Conservation (phyloP, 2,797 vertebrate genomes). For the Lepus oiostolus region DNA sequence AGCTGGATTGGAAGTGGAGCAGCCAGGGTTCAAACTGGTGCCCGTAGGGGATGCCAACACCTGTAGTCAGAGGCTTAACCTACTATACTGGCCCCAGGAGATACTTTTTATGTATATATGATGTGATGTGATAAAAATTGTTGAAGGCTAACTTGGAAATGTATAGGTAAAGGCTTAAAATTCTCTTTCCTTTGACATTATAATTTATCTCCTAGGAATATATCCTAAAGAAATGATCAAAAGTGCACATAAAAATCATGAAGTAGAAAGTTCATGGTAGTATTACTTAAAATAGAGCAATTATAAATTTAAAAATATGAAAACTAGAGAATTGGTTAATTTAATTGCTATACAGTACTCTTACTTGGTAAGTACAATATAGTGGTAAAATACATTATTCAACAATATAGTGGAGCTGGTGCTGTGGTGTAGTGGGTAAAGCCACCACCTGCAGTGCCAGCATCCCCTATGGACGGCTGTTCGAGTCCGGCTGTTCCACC, state of each 20-base stretch:
- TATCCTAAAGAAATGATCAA: not conserved
- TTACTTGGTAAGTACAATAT: not conserved
- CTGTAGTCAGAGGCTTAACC: too few species aligned
- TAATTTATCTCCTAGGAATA: not conserved
- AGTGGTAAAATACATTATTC: not conserved
- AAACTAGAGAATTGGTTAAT: not conserved
- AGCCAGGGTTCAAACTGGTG: too few species aligned
- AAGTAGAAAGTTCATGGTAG: not conserved
- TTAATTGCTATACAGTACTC: not conserved
- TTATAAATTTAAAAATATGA: not conserved
- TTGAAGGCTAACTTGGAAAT: not conserved
- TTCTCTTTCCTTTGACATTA: not conserved
- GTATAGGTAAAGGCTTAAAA: not conserved
- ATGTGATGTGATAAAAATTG: not conserved
- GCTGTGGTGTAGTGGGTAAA: too few species aligned
- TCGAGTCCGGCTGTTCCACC: too few species aligned
- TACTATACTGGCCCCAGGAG: not conserved
- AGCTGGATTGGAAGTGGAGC: too few species aligned
- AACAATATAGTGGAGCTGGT: not conserved
- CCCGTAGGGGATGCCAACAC: too few species aligned
- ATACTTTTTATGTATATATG: not conserved
- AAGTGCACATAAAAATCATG: not conserved
- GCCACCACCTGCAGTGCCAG: too few species aligned
- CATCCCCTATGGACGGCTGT: too few species aligned
- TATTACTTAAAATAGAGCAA: not conserved